Evolutionary conservation across 2,797 vertebrate genomes (phyloP), one percentile per base, ranked within the genome.

Genomic region (Enteromius thamalakanensis): DNA sequence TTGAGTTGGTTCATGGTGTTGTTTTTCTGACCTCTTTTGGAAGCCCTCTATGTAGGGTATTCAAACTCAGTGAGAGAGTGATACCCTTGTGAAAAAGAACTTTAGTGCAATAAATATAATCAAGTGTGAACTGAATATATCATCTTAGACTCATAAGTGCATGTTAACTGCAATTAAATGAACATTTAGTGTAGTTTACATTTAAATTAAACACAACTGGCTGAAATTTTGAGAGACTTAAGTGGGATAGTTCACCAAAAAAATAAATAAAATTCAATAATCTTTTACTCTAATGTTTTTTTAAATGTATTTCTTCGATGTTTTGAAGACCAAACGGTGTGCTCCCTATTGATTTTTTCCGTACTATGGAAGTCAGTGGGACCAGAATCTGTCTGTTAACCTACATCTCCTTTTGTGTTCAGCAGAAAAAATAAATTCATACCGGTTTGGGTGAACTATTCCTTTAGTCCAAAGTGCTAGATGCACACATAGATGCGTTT

Each of bases 1-100:
- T 69, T 79, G 62, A 74, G 69, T 76, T 84, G n/a, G 65, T 58
- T 26, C 15, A 0, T 67, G 71, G 45, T 19, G 19, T 49, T 72
- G 51, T 82, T 86, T 53, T 79, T 42, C 9, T 51, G 10, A 34
- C 60, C 9, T 26, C 34, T 19, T n/a, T 45, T 29, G 4, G 37
- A 11, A 15, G 5, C 29, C 53, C 15, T 4, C 19, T 64, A 21
- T 15, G 10, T 1, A 19, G 34, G 17, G 60, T 14, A 53, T 1
- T n/a, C 71, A 40, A 67, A 47, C 15, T 11, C 51, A 70, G 69
- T 64, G 19, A 82, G 40, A 69, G 64, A 23, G 68, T 29, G 17
- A 71, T 67, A 71, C 32, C 11, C 69, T 71, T 71, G 15, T 19
- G 6, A 70, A 69, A 49, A 49, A 9, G 23, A 49, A 19, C 69